These are phyloP conservation scores for Heterochromis multidens DNA, from an alignment of 2,113 vertebrate species.

Conservation along the genomic window DNA sequence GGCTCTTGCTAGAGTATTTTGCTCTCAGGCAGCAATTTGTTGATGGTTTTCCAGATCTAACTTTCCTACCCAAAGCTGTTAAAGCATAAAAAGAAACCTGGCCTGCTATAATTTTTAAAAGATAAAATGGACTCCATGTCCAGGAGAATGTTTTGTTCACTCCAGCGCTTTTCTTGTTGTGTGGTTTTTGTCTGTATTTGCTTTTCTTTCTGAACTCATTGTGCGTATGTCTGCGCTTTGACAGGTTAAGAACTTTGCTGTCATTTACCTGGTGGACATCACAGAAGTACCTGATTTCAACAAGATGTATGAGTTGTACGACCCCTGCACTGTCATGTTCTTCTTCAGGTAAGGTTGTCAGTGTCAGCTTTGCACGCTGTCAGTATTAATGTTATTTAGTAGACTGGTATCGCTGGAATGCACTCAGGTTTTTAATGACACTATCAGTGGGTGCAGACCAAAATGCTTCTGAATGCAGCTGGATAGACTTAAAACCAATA, in stretches of 20 bases:
- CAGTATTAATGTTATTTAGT: not conserved
- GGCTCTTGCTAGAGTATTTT: not conserved
- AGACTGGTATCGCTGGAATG: not conserved
- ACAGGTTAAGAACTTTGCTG: constrained; percentile 98
- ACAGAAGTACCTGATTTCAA: constrained; percentile 99
- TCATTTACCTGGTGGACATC: constrained; percentile 98
- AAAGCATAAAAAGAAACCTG: not conserved
- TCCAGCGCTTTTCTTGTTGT: not conserved
- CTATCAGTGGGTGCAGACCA: too few relatives aligned
- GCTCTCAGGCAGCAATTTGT: not conserved
- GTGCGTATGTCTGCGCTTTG: not conserved
- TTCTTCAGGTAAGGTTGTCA: constrained; percentile 87
- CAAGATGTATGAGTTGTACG: constrained; percentile 98
- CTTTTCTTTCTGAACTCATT: not conserved
- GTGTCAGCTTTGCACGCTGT: not conserved
- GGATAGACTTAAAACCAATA: not conserved
- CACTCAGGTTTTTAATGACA: not conserved
- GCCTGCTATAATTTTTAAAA: not conserved
- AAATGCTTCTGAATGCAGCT: too few relatives aligned
- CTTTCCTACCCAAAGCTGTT: not conserved
- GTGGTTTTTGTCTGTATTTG: not conserved
- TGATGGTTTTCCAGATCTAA: not conserved
- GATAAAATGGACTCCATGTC: not conserved
- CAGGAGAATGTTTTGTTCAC: not conserved
- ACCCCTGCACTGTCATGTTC: constrained; percentile 98